phyloP scores from a whole-genome alignment of 2,888 invertebrate genomes.

The Alviniconcha strummeri region DNA sequence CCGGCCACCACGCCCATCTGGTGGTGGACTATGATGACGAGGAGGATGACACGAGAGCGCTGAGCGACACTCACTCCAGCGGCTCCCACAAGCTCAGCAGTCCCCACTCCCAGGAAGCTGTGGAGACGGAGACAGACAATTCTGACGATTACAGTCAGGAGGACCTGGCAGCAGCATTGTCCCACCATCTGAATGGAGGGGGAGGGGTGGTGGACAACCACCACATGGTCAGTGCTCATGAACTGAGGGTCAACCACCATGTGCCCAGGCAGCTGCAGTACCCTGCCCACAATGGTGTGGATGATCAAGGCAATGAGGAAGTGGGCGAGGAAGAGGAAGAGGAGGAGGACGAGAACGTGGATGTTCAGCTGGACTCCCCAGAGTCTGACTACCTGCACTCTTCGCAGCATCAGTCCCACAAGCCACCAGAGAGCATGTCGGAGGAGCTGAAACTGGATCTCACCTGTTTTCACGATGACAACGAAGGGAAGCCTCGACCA shows the following conservation, averaged over 20 bases:
- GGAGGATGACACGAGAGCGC: conserved; percentile 40
- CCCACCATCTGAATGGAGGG: conserved; percentile 19
- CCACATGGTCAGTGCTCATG: conserved; percentile 8
- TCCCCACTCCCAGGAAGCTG: conserved; percentile 23
- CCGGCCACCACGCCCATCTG: background rate
- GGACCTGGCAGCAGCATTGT: conserved; percentile 29
- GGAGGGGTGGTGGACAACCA: background rate
- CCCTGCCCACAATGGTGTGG: no score
- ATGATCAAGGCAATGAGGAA: background rate
- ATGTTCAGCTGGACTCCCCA: conserved; percentile 24
- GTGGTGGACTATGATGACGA: conserved; percentile 34
- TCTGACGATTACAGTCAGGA: conserved; percentile 31
- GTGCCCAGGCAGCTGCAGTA: background rate
- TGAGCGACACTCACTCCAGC: conserved; percentile 10
- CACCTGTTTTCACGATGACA: conserved; percentile 16
- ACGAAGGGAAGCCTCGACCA: background rate
- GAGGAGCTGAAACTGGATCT: conserved; percentile 30
- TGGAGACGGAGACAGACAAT: conserved; percentile 26
- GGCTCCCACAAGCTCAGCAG: conserved; percentile 27
- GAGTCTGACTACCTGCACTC: conserved; percentile 11
- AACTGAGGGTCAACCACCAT: background rate
- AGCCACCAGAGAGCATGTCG: conserved; percentile 11
- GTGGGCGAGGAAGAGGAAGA: background rate
- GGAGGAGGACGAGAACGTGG: background rate
- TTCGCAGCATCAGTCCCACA: conserved; percentile 13